Base-by-base conservation (phyloP, 2,113 vertebrate species). In the Notiomystis cincta region DNA sequence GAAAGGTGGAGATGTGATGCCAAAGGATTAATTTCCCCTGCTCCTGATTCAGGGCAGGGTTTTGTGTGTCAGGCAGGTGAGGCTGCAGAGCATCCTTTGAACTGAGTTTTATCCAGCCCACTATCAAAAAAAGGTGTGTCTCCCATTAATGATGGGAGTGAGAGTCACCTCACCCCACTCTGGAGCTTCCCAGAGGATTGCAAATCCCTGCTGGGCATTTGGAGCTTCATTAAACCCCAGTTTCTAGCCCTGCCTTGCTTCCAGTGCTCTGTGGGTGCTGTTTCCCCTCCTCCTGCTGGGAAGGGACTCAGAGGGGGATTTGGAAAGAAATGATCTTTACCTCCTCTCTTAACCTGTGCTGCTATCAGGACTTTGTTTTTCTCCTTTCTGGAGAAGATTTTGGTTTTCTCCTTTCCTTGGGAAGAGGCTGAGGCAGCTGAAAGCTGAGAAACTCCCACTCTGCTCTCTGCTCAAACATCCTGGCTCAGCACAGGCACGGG, bases 391-490 rank as follows among this genome's bases (percentile, higher is more conserved):
- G 12, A 7, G 60, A n/a, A n/a, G 24, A 44, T 12, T 47, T 45
- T 11, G 35, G 5, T 14, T 23, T 77, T 57, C 62, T 80, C 54
- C 21, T 22, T 70, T 16, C 9, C 56, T 75, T 3, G 53, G 40
- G 72, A 38, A 75, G 44, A 48, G 2, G 11, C 81, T 56, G 64
- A 44, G 58, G 35, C 4, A 83, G 64, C 35, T 18, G 28, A 60
- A 40, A 86, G 38, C 71, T 73, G 79, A 37, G 58, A n/a, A 19
- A 20, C 15, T 82, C 28, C 87, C 65, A 3, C 79, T 47, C 80
- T 50, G 13, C 69, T 35, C 23, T 23, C 3, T 8, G 13, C 61
- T 19, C 2, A 3, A 0, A 38, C 2, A 11, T 18, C 40, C 65
- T 27, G 13, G 16, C 89, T 70, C 28, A 67, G 56, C 35, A 67